Percentiles rank a stretch among this genome's conserved stretches.
phyloP scores from a whole-genome alignment of 2,888 invertebrate genomes.

The Camptogramma bilineatum region DNA sequence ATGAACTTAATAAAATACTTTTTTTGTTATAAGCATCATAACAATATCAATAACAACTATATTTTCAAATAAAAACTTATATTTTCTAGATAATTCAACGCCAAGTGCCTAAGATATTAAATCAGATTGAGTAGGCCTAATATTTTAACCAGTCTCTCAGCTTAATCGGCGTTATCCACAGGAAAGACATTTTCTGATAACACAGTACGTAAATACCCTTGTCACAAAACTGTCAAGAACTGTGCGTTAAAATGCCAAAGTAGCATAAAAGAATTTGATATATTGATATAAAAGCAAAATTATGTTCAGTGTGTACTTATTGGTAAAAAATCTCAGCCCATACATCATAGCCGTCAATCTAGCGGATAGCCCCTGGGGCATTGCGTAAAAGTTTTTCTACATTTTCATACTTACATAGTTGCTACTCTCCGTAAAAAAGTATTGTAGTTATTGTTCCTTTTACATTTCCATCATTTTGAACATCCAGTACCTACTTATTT shows the following conservation, averaged over 20 bases:
- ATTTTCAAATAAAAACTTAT: no score
- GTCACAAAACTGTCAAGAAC: constrained; percentile 58
- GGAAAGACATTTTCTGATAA: neutral
- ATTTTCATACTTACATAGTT: constrained; percentile 44
- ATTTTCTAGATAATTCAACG: no score
- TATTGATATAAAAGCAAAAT: constrained; percentile 84
- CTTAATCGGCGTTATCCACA: neutral
- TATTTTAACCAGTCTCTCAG: neutral
- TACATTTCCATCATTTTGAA: neutral
- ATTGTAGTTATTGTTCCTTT: neutral
- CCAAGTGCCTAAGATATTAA: no score
- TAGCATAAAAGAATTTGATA: constrained; percentile 79
- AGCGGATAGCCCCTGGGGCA: constrained; percentile 71
- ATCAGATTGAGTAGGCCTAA: neutral
- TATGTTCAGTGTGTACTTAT: constrained; percentile 72
- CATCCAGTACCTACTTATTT: neutral
- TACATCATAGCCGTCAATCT: constrained; percentile 83
- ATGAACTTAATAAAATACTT: no score
- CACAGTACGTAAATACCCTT: constrained; percentile 46
- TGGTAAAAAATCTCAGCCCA: constrained; percentile 78
- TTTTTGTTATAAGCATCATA: no score
- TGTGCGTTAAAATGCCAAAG: constrained; percentile 64
- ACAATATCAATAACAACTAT: no score
- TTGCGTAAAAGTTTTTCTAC: constrained; percentile 71
- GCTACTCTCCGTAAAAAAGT: constrained; percentile 18